Base-by-base conservation (phyloP, 1,140 invertebrate species). In the Cepaea nemoralis region DNA sequence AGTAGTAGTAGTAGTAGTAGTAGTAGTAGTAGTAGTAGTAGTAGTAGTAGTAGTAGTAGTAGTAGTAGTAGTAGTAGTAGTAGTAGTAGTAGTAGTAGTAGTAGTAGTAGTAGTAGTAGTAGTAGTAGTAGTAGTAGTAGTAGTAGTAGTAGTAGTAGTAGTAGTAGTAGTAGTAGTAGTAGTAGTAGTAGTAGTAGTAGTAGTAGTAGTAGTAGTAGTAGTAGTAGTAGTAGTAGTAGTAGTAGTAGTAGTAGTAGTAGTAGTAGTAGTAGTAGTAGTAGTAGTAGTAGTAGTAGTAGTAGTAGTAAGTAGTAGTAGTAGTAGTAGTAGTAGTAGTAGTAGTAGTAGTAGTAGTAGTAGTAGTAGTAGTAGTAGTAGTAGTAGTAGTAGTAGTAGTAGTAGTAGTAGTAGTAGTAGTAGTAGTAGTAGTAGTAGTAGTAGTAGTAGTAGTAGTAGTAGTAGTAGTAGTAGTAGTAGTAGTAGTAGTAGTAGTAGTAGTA, bases 341-440 rank as follows among this genome's bases (percentile, higher is more conserved):
- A 59, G 75, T 77, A 77, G 48, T 77, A 77, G 75, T 77, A 77
- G 75, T 77, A 77, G 48, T 77, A 59, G 75, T 66, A 77, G 75
- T 59, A 59, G 48, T 77, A 59, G 75, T 66, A 77, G 42, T 40
- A 75, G 73, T 40, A 75, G 73, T 75, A 75, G 73, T 45, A 45
- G 73, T 75, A 14, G 73, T 75, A 75, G 73, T 75, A 19, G 31
- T 31, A n/a, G 55, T n/a, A 78, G 67, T n/a, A 70, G 14, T 70
- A 33, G n/a, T 35, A 16, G 14, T n/a, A 22, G 55, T 59, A 59
- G 12, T 59, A 24, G 22, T n/a, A 24, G 55, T n/a, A 59, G 55
- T 59, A 59, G 55, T 59, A 59, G 55, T n/a, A 59, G 55, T 59
- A 14, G 55, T 59, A 19, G 24, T 59, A 24, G 22, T 59, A 24